A percentile compares a stretch with the other conserved stretches of the same genome.
These are phyloP conservation scores for Vandiemenella viatica DNA, from an alignment of 2,888 invertebrate species.

Conservation along the genomic window DNA sequence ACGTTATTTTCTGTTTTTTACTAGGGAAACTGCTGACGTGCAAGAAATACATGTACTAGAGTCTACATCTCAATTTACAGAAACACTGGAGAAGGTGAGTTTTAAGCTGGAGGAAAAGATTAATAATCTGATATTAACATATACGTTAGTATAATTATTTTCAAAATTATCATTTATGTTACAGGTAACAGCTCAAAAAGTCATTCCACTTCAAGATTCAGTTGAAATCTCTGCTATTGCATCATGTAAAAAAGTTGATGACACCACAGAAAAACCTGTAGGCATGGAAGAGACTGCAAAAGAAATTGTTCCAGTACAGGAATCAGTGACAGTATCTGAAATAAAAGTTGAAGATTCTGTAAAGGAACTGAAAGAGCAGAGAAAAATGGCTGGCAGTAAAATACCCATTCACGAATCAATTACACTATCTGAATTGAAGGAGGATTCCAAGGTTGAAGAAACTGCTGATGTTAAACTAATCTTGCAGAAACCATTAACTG, in stretches of 20 bases:
- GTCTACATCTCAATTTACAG: constrained; percentile 37
- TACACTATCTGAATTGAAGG: constrained; percentile 19
- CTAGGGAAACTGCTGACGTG: constrained; percentile 34
- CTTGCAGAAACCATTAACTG: constrained; percentile 36
- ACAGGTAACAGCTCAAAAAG: constrained; percentile 27
- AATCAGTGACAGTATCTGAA: constrained; percentile 42
- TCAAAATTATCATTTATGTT: not conserved
- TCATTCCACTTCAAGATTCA: constrained; percentile 41
- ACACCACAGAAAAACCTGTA: constrained; percentile 22
- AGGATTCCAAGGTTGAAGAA: constrained; percentile 24
- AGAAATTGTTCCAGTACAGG: constrained; percentile 23
- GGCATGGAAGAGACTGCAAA: constrained; percentile 25
- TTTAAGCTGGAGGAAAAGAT: not conserved
- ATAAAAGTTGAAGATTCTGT: constrained; percentile 37
- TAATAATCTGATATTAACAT: not conserved
- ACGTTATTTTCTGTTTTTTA: constrained; percentile 11
- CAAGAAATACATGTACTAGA: constrained; percentile 39
- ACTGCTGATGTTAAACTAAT: constrained; percentile 23
- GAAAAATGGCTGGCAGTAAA: constrained; percentile 22
- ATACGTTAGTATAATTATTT: not conserved
- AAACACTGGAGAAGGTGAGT: constrained; percentile 26
- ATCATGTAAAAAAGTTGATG: constrained; percentile 44
- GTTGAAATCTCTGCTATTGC: constrained; percentile 45
- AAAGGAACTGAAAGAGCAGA: constrained; percentile 17
- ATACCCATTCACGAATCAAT: constrained; percentile 22